phyloP scores from a whole-genome alignment of 2,797 vertebrate species.

The Megaceryle alcyon region DNA sequence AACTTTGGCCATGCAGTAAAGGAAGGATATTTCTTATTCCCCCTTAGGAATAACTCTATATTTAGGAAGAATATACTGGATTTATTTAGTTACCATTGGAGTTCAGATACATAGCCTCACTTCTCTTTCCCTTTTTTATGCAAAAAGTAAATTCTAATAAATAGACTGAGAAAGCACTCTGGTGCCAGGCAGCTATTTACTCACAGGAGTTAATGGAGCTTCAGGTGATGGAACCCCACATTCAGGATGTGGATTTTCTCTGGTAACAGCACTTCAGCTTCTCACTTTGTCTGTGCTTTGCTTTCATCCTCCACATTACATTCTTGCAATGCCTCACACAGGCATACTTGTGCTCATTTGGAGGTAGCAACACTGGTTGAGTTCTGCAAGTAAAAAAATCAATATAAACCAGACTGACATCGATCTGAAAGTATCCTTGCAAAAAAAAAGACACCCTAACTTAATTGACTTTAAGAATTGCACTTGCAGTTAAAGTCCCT shows the following conservation, averaged over 20 bases:
- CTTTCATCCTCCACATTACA: rapidly evolving
- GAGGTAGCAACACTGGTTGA: rapidly evolving
- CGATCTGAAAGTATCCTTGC: not conserved
- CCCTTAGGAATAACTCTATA: not conserved
- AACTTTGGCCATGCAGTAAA: not conserved
- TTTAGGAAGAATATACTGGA: not conserved
- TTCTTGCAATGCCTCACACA: not conserved
- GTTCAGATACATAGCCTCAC: not conserved
- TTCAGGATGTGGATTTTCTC: not conserved
- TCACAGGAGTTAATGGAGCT: constrained; percentile 1
- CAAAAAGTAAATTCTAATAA: constrained; percentile 10
- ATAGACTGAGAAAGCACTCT: constrained; percentile 20
- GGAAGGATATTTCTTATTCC: not conserved
- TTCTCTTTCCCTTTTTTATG: not conserved
- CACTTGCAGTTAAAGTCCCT: not conserved
- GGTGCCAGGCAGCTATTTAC: not conserved
- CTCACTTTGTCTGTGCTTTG: not conserved
- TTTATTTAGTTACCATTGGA: constrained; percentile 11
- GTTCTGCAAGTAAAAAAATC: not conserved
- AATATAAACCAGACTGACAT: not conserved
- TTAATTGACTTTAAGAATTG: not conserved
- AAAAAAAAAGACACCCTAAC: not conserved
- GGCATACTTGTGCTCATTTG: not conserved
- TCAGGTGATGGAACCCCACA: not conserved
- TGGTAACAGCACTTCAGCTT: not conserved